Base-by-base conservation (phyloP, 2,888 invertebrate species). In the Drosophila nigricruria region DNA sequence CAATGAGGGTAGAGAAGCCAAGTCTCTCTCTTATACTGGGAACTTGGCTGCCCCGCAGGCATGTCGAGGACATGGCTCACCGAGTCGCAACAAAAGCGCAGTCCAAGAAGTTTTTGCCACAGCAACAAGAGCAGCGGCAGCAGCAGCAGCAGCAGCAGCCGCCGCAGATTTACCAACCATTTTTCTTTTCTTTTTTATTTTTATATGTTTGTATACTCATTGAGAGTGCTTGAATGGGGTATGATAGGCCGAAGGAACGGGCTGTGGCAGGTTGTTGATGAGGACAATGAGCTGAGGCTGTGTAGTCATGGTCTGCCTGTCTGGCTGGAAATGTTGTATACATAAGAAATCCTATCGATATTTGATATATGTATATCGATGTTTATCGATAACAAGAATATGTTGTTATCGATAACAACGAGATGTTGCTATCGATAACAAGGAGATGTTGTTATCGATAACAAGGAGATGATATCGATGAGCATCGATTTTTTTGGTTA, bases 11-110 rank as follows among this genome's bases (percentile, higher is more conserved):
- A 3, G 40, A 36, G 60, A 57, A 76, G 67, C 57, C 86, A 86
- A 88, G 78, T 82, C 82, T 81, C 85, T 56, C 88, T 70, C 63
- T n/a, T 36, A 25, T 36, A 25, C 36, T 81, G 27, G 6, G 27
- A 6, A 6, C 27, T 23, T 52, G 69, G 60, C 75, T 53, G 70
- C 69, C 78, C 53, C 56, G 71, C 63, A 70, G 73, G 64, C 68
- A 56, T 66, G 62, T 61, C 59, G 66, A 67, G 69, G 59, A 73
- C 82, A 89, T 89, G 73, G 84, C 82, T 88, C 86, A 90, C 81
- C 87, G 89, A 83, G 63, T 74, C 73, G 89, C 83, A 90, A 86
- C 89, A 86, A 90, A 80, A 88, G 83, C 75, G 74, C 83, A 82
- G 72, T 80, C 71, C 68, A 59, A 63, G 68, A 77, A 77, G 64